Conservation (phyloP, 2,888 invertebrate genomes). For the Drosophila sordidula region DNA sequence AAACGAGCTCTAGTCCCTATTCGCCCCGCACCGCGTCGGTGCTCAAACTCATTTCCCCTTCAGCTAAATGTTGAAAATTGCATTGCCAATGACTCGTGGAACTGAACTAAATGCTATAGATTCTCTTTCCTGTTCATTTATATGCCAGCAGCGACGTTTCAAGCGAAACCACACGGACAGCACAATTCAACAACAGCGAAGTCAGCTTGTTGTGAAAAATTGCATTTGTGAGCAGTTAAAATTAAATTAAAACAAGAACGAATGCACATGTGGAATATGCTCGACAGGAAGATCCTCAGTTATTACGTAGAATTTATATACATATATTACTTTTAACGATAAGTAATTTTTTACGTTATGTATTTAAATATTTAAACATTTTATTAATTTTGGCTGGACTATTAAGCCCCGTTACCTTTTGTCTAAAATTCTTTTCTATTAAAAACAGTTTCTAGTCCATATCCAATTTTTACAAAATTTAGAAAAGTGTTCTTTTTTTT, state of each 20-base stretch:
- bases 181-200: slow-evolving; percentile 16
- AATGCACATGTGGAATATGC: neutral
- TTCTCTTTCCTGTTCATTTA: slow-evolving; percentile 39
- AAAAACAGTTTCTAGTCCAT: no score
- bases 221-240: slow-evolving; percentile 20
- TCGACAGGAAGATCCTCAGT: neutral
- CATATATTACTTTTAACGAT: no score
- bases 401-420: no score
- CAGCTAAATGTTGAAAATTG: slow-evolving; percentile 52
- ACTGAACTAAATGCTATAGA: slow-evolving; percentile 25
- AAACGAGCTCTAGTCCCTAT: slow-evolving; percentile 47
- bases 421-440: no score
- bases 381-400: no score
- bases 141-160: slow-evolving; percentile 42
- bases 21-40: neutral
- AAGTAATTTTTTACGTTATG: no score
- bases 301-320: no score
- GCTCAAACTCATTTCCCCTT: slow-evolving; percentile 16
- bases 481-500: no score
- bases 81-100: slow-evolving; percentile 50
- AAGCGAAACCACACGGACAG: slow-evolving; percentile 37
- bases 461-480: no score
- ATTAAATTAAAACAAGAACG: slow-evolving; percentile 9
- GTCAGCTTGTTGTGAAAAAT: slow-evolving; percentile 37
- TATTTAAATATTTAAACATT: no score